A percentile compares a stretch with the other conserved stretches of the same genome.
phyloP scores from a whole-genome alignment of 2,797 vertebrate genomes.

The Cossypha polioptera region DNA sequence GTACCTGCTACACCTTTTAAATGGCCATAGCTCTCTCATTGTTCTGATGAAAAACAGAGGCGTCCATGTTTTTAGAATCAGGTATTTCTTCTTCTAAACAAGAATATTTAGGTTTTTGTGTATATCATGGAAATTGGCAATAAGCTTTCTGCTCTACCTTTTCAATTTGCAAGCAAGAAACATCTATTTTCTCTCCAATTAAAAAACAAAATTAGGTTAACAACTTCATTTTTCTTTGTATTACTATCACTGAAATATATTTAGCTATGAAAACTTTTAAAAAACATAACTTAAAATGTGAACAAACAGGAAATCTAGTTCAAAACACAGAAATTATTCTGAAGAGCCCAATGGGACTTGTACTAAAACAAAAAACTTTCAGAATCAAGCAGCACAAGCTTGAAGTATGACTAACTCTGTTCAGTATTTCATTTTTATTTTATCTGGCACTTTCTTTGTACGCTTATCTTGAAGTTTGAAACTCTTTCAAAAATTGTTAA shows the following conservation, averaged over 20 bases:
- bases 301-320: constrained; percentile 21
- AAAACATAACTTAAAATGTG: background rate
- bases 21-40: background rate
- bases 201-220: background rate
- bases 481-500: background rate
- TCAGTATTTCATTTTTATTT: constrained; percentile 32
- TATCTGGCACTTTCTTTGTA: constrained; percentile 20
- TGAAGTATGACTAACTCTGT: constrained; percentile 19
- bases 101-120: background rate
- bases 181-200: background rate
- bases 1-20: background rate
- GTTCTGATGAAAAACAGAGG: background rate
- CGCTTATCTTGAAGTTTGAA: constrained; percentile 13
- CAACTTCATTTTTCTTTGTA: background rate
- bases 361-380: background rate
- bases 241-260: background rate
- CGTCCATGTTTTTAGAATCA: background rate
- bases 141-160: background rate
- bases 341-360: background rate
- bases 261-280: background rate
- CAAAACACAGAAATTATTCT: background rate
- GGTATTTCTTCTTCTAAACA: background rate
- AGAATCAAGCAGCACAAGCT: background rate
- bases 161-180: background rate
- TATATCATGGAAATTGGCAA: background rate